Conservation (phyloP, 1,140 invertebrate species). For the Mesaphorura yosii region DNA sequence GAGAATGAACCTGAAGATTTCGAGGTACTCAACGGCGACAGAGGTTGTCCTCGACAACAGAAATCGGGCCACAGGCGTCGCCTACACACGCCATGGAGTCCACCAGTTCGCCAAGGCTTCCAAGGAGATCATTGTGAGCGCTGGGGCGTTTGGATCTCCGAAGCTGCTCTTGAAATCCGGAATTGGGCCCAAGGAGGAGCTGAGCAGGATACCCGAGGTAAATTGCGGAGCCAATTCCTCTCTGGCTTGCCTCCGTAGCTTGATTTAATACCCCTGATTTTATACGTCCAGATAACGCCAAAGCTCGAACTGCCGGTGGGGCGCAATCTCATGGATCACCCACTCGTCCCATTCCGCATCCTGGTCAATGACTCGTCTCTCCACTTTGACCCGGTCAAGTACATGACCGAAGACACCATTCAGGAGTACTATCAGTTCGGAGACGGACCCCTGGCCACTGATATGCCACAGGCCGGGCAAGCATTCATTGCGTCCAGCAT, state of each 20-base stretch:
- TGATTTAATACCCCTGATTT: background rate
- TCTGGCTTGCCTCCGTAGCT: background rate
- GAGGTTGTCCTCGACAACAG: background rate
- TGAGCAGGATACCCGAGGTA: background rate
- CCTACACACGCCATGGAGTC: background rate
- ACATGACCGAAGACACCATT: background rate
- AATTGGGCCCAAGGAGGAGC: conserved; percentile 5
- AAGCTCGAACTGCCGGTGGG: conserved; percentile 34
- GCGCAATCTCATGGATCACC: conserved; percentile 36
- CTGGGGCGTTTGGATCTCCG: conserved; percentile 36
- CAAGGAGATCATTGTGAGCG: conserved; percentile 23
- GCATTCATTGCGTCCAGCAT: background rate
- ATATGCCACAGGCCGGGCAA: background rate
- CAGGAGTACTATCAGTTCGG: background rate
- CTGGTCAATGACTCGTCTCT: background rate
- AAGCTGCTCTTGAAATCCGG: conserved; percentile 41
- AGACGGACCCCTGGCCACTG: background rate
- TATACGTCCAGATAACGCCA: background rate
- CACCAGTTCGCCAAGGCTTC: background rate
- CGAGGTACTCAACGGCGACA: background rate
- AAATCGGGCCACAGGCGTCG: background rate
- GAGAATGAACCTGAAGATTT: background rate
- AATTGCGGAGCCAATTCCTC: background rate
- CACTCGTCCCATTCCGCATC: background rate
- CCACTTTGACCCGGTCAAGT: background rate